Evolutionary conservation across 2,797 vertebrate species (phyloP).

Genomic region (Podargus strigoides): DNA sequence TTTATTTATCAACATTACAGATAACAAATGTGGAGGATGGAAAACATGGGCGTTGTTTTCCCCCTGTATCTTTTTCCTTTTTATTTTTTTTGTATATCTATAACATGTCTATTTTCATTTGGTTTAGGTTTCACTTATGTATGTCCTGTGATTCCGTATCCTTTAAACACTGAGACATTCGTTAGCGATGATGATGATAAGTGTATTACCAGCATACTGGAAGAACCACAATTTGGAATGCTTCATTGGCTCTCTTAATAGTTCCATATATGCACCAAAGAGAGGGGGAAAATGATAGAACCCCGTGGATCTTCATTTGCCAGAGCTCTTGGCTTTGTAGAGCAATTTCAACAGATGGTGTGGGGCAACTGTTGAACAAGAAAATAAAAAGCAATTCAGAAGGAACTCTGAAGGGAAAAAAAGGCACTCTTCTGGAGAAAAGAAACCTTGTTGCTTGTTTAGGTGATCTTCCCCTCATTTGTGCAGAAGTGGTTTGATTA

Average conservation of each 20-base stretch:
- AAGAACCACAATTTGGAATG: not conserved
- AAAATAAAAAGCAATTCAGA: not conserved
- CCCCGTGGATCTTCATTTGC: not conserved
- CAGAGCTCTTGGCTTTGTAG: not conserved
- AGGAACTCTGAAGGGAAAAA: not conserved
- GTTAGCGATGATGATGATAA: not conserved
- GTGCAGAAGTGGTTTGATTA: not conserved
- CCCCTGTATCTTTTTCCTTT: rapidly evolving
- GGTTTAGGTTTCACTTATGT: not conserved
- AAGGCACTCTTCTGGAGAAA: not conserved
- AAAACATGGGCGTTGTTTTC: not conserved
- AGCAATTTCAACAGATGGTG: not conserved
- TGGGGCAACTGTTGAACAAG: not conserved
- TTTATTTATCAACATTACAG: not conserved
- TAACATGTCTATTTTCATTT: not conserved
- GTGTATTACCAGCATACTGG: not conserved
- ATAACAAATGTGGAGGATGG: not conserved
- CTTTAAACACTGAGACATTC: not conserved
- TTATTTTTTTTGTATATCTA: not conserved
- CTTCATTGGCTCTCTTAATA: not conserved
- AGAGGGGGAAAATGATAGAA: not conserved
- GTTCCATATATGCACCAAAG: not conserved
- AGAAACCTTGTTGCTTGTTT: not conserved
- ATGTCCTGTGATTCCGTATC: not conserved
- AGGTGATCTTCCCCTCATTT: not conserved